phyloP scores from a whole-genome alignment of 2,113 vertebrate species.

The Crotalus viridis region DNA sequence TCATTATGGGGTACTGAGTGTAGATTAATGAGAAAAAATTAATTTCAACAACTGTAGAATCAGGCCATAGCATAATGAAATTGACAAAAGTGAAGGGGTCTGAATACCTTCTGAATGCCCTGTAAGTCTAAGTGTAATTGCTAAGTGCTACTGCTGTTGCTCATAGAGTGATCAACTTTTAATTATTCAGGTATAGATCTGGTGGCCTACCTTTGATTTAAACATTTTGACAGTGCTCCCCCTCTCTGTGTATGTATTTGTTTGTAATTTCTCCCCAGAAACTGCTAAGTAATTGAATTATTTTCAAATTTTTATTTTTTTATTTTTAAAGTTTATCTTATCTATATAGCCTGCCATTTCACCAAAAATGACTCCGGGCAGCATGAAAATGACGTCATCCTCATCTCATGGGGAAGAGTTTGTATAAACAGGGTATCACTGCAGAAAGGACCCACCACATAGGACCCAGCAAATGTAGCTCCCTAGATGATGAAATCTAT shows the following conservation, averaged over 20 bases:
- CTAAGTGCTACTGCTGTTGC: not conserved
- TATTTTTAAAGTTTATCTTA: too few species aligned
- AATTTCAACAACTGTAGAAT: too few species aligned
- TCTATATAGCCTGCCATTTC: too few species aligned
- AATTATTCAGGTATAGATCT: not conserved
- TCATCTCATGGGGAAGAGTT: not conserved
- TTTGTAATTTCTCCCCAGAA: not conserved
- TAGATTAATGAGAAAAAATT: too few species aligned
- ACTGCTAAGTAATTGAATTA: not conserved
- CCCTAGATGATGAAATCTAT: not conserved
- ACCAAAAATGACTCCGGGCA: too few species aligned
- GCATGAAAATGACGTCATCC: not conserved
- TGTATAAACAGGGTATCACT: not conserved
- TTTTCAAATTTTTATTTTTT: not conserved
- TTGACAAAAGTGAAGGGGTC: too few species aligned
- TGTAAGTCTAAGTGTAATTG: too few species aligned
- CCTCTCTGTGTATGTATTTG: too few species aligned
- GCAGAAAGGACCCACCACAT: not conserved
- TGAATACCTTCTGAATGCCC: too few species aligned
- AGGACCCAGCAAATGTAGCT: too few species aligned
- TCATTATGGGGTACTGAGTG: too few species aligned
- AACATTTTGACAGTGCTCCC: not conserved
- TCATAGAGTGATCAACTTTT: not conserved
- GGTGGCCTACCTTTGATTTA: not conserved
- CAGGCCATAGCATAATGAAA: too few species aligned